Evolutionary conservation across 2,797 vertebrate genomes (phyloP).

Genomic region (Hippopotamyrus pictus): DNA sequence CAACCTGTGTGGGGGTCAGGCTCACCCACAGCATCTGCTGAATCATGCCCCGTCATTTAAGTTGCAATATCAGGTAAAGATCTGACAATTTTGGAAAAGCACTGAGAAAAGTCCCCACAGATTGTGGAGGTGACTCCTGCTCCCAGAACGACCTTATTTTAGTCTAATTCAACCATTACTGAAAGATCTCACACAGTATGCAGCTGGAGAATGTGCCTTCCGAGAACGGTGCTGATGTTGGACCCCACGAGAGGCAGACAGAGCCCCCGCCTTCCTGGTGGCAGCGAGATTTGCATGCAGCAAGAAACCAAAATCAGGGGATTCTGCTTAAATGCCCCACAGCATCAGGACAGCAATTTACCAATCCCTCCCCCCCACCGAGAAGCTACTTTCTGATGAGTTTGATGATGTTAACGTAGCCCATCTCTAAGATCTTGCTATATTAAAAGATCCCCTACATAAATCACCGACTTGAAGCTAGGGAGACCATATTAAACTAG

Average conservation of each 20-base stretch:
- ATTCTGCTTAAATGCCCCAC: background rate
- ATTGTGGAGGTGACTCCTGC: background rate
- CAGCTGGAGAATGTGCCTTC: background rate
- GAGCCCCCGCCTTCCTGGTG: background rate
- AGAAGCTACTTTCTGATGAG: background rate
- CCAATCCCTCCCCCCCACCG: background rate
- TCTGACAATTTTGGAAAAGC: background rate
- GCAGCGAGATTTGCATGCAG: background rate
- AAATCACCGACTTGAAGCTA: background rate
- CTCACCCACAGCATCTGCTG: background rate
- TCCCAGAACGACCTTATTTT: background rate
- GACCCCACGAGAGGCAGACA: background rate
- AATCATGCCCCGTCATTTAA: background rate
- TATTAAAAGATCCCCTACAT: background rate
- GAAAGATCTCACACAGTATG: background rate
- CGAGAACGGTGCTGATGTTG: background rate
- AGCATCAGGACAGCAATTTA: background rate
- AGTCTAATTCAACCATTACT: background rate
- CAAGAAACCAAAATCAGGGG: background rate
- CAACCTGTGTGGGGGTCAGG: background rate
- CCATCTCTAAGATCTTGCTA: no score
- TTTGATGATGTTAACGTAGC: background rate
- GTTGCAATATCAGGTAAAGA: background rate
- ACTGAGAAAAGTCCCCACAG: background rate
- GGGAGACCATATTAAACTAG: background rate